Evolutionary conservation across 2,888 invertebrate species (phyloP), one percentile per base, ranked within the genome.

Genomic region (Cryptocephalus primarius): DNA sequence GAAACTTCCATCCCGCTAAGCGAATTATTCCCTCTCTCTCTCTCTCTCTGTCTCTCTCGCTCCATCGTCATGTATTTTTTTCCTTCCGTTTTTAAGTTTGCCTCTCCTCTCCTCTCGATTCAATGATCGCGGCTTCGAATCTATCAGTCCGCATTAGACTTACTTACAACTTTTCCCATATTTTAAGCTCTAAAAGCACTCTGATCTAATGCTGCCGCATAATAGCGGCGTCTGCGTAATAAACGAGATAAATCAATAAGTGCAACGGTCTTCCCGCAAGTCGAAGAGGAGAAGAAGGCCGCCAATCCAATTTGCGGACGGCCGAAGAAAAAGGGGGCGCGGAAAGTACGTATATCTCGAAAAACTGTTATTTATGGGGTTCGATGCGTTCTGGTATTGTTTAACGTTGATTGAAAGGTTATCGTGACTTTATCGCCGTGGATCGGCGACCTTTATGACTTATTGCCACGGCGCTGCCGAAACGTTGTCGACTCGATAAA

Each of bases 81-180:
- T 40, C 31, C 11, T 40, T 40, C 40, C 12, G 12, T 22, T 22
- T 22, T 22, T 22, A 22, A 22, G 22, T 22, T 22, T 6, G 22
- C 22, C 22, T 22, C n/a, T n/a, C 39, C 8, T 12, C 40, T 40
- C 40, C 22, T 40, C 31, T 40, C 40, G 40, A 40, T 40, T 40
- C 40, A 40, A 22, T 22, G 22, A 60, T 59, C 59, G 53, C 61
- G 59, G 60, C 60, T 61, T 55, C 51, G 58, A 66, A 64, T 65
- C 66, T 65, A 66, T 66, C 65, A 63, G 62, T 56, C 55, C 54
- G 65, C 59, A 65, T 66, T 66, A 67, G 55, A 59, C 56, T 61
- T 63, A 61, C 66, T 64, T 64, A 63, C 59, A 65, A 66, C 60
- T 67, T 67, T 64, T 63, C 63, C 61, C 63, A 67, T 66, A 67